Evolutionary conservation across 2,113 vertebrate species (phyloP), one percentile per base, ranked within the genome.

Genomic region (Rostratula benghalensis): DNA sequence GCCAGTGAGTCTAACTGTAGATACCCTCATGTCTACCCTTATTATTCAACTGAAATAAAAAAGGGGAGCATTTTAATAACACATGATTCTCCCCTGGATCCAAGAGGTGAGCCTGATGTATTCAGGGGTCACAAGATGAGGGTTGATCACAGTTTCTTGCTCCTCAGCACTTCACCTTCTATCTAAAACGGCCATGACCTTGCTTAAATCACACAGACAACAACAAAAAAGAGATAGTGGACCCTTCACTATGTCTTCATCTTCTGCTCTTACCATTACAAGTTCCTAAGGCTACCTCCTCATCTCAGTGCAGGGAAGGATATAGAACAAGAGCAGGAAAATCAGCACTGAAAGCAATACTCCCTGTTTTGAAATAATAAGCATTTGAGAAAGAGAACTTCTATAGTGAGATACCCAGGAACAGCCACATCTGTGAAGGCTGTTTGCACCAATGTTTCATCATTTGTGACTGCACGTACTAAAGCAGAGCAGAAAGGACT

Each of bases 71-170:
- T 45, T 90, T 88, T 19, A 48, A 59, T 87, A 78, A 56, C 7
- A 7, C 0, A 7, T 9, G 7, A 15, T 33, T 61, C 15, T 37
- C 8, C 33, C 23, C 23, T 43, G 33, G 2, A 3, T 7, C 7
- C 31, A 39, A 51, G 30, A 51, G 5, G 14, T 3, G 22, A 65
- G 22, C 17, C 0, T 65, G n/a, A 23, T 31, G 17, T 10, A 13
- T 20, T 11, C 33, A 35, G 54, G 20, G 22, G 5, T 51, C 67
- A 48, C 65, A 45, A 68, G 43, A 46, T 7, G 25, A 59, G 33
- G 17, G 33, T 3, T 68, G 28, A 65, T 39, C 35, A 10, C 35
- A 86, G 39, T 11, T 59, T 56, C 43, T 18, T 54, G 24, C 39
- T 89, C n/a, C 53, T 85, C 64, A 87, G 69, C 19, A 48, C 21